Evolutionary conservation across 1,140 invertebrate species (phyloP), one percentile per base, ranked within the genome.

Genomic region (Drosophila ambigua): DNA sequence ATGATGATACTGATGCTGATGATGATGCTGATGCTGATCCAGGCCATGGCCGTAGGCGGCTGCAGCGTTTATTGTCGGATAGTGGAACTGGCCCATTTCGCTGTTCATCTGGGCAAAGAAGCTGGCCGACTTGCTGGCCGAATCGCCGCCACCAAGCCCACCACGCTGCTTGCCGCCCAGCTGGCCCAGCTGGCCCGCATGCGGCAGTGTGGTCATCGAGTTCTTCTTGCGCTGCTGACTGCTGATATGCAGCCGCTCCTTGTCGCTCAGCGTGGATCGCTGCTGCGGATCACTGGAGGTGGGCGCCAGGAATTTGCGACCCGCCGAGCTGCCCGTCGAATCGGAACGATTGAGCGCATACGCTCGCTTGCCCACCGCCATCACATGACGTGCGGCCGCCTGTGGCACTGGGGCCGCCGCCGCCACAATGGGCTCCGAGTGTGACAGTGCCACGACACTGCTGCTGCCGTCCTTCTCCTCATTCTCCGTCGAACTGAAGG

Each of bases 241-340:
- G 51, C 64, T 87, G 28, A 91, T 91, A 48, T 91, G 84, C n/a
- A 91, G 54, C 15, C 91, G 77, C 63, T 92, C 91, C 90, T 97
- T 97, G 53, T 96, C 96, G 8, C 94, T 93, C 6, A 91, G 50
- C 23, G 90, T 91, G 0, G 81, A 79, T 43, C 96, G 93, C 23
- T 95, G 94, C 52, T 96, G 95, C 23, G 96, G 96, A 93, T 98
- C 97, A 46, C 97, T 98, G 45, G 98, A 92, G 0, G 97, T 97
- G 23, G 97, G 97, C 13, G 97, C 96, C 62, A 98, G 92, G 92
- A 96, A 98, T 83, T 98, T 98, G 61, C 97, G 94, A 0, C 96
- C 96, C 2, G 95, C 95, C 61, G 92, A 93, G 90, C 96, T 97
- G 35, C 96, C 96, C 43, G 97, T 96, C 64, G 96, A 97, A 84